Evolutionary conservation across 2,888 invertebrate species (phyloP), one percentile per base, ranked within the genome.

Genomic region (Acrocyrtus sp.): DNA sequence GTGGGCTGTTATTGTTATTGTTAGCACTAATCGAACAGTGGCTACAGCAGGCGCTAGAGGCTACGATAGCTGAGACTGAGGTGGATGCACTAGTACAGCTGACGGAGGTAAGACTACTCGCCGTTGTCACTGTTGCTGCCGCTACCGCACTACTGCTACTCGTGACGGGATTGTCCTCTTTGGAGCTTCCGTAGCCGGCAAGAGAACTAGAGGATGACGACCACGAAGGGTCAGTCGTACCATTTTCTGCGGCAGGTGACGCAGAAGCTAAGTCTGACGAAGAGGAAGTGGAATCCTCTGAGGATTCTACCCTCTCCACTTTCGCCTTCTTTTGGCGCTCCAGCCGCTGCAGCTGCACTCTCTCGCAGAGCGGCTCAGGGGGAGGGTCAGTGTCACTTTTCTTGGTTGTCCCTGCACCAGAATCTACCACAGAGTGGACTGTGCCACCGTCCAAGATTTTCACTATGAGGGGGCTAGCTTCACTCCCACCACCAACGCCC

Each of bases 261-360:
- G 81, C 78, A n/a, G 76, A 75, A 17, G 80, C 80, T 0, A 78
- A 62, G 34, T 78, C 81, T 1, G 74, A 67, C 8, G 76, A 76
- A 10, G 79, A 79, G 17, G 78, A 78, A 3, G 80, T 80, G 10
- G 80, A 80, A 19, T 78, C 78, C 53, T 80, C 80, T 1, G 80
- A 78, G 12, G 78, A 78, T 45, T 81, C 79, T 8, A 79, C 79
- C 41, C 79, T 39, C 57, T 79, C 81, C 27, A 79, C 74, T 15
- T 72, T 74, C 0, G 81, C 78, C n/a, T 72, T 78, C 34, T 68
- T 74, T 29, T 76, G 76, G 4, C 78, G 74, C 53, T 79, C 81
- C 12, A 78, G 54, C 1, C 76, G 45, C 4, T 78, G 74, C 24
- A 76, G 68, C 43, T 75, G 47, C 2, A 79, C 81, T 8, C 78